Evolutionary conservation across 53 echinoderm and acorn worm genomes (phyloP).

Genomic region (Arbacia lixula): DNA sequence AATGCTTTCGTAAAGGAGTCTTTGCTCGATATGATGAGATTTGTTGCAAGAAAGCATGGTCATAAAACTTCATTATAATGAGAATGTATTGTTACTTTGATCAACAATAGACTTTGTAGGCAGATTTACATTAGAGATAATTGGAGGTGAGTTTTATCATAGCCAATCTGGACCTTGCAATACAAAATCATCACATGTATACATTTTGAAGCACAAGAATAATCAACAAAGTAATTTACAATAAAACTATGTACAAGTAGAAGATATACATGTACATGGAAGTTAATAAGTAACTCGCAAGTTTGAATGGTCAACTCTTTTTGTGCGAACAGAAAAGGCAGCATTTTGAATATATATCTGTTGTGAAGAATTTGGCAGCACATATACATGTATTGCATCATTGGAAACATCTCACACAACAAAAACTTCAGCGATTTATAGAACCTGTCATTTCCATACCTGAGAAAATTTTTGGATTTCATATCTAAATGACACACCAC

Average conservation of each 20-base stretch:
- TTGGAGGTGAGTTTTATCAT: constrained; percentile 26
- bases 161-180: constrained; percentile 30
- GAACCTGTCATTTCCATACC: constrained; percentile 27
- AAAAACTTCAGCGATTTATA: constrained; percentile 27
- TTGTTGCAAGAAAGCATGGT: no score
- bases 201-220: constrained; percentile 28
- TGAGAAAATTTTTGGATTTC: constrained; percentile 25
- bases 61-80: no score
- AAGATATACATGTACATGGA: constrained; percentile 26
- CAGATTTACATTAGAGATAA: constrained; percentile 27
- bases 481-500: constrained; percentile 21
- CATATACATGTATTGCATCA: no score
- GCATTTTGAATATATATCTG: no score
- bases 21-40: constrained; percentile 21
- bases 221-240: constrained; percentile 30
- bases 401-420: constrained; percentile 17
- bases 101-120: constrained; percentile 28
- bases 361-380: no score
- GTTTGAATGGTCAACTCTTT: constrained; percentile 1
- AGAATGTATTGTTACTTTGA: background rate
- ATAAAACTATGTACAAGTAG: constrained; percentile 12
- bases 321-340: no score
- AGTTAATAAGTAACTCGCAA: constrained; percentile 12
- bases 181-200: constrained; percentile 26
- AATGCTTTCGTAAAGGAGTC: constrained; percentile 28